Base-by-base conservation (phyloP, 23 tunicate species). In the Clavelina lepadiformis region DNA sequence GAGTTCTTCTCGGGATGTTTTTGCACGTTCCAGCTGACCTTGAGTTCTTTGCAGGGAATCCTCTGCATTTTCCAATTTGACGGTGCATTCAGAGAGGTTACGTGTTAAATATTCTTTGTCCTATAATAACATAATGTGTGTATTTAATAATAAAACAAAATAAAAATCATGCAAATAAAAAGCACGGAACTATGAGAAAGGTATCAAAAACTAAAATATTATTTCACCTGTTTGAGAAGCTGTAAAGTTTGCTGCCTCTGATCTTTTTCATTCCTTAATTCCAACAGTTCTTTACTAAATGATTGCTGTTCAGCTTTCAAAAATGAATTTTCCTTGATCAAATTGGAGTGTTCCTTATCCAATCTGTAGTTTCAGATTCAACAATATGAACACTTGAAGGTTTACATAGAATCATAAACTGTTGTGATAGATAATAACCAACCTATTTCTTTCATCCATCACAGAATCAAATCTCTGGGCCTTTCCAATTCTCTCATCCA, bases 71-170 rank as follows among this genome's bases (percentile, higher is more conserved):
- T 88, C 83, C 5, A 88, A 52, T 68, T 81, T 88, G 29, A 68
- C 67, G 1, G 73, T 33, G 32, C 84, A 64, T 36, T 88, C 96
- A 18, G 77, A 85, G 8, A 88, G 75, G 49, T 88, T 86, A 50
- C 59, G 67, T 21, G 72, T 60, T 30, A 88, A 35, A 46, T 80
- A 88, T 38, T 88, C 88, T 60, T 88, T 88, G 68, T 88, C 88
- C 84, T 88, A 74, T 49, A 15, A 41, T 8, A 41, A 8, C 11
- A 41, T 41, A 41, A 41, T 15, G 15, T 8, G 15, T 8, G 15
- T 41, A 41, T 11, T 41, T 41, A 41, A 41, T 15, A 35, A 63
- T n/a, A 63, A 35, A n/a, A 58, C 65, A 29, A 5, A 58, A 29
- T 6, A 58, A 26, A 58, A 8, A 41, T 30, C 20, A 1, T 29